Evolutionary conservation across 2,113 vertebrate species (phyloP), one percentile per base, ranked within the genome.

Genomic region (Lichenostomus cassidix): DNA sequence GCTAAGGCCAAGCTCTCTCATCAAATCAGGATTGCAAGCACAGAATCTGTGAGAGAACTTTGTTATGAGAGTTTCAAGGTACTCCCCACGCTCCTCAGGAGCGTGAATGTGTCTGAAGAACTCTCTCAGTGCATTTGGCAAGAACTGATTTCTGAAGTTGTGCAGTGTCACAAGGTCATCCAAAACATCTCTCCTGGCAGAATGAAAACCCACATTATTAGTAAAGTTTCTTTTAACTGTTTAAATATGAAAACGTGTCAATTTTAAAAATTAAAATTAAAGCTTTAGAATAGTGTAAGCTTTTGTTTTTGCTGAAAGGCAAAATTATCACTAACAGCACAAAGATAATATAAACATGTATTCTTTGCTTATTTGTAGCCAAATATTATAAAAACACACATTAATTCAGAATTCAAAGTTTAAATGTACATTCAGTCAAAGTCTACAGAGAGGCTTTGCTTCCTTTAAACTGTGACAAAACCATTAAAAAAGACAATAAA

Each of bases 101-200:
- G 99, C 99, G 15, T 99, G 99, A 96, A 99, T 99, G 96, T 99
- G 99, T 91, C 98, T 98, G 97, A 99, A 99, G 98, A 99, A 99
- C 84, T 99, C 99, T 95, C 99, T 98, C 97, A 99, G 98, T 94
- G 99, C 99, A 84, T 99, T 99, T 94, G 99, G 99, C 59, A 99
- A 98, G 96, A 99, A 99, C 64, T 99, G 99, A 96, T 99, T 99
- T 97, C 99, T 99, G 98, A 99, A 99, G 97, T 99, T 99, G 98
- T 99, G 99, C 93, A 99, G 98, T 1, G 98, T 99, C 97, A 99
- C 99, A 81, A 99, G 97, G 97, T 99, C 99, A 86, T 99, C 99
- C 97, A 99, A 97, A 89, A 99, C 99, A 94, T 99, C 99, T 92
- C 99, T 97, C 97, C 99, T 99, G 95, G 70, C 75, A 58, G 56